Base-by-base conservation (phyloP, 2,113 vertebrate species). In the Promerops cafer region DNA sequence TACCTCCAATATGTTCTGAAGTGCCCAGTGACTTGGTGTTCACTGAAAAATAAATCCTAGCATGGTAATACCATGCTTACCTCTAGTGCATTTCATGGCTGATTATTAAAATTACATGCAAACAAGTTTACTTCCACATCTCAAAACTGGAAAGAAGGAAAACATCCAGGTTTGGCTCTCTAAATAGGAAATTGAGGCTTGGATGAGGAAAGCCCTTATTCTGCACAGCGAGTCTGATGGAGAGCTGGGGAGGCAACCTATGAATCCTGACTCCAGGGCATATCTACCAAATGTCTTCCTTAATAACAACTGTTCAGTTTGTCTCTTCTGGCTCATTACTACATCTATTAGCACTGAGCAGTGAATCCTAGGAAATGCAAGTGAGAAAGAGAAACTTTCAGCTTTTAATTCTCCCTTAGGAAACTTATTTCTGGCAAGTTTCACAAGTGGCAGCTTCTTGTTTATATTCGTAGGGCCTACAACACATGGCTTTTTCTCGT, bases 41-140 rank as follows among this genome's bases (percentile, higher is more conserved):
- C 60, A 75, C n/a, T 83, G 71, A 54, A 69, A 80, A 85, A 78
- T 39, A 63, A 91, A 88, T 74, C 21, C 7, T 80, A n/a, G 68
- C 59, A 16, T 63, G 47, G 39, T 88, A 47, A 90, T 60, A n/a
- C 77, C 6, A 1, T 50, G 40, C 80, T 75, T 78, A 70, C 83
- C 70, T 91, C 64, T 50, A 60, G 37, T 83, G 80, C 44, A 76
- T 91, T 95, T 93, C 83, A 82, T 40, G 75, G 82, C 79, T 75
- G 75, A 63, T 95, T 86, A 94, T 93, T 90, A 86, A 88, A 92
- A 88, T 94, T 45, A 57, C 54, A 93, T 94, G 68, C 65, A 84
- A 82, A 90, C 50, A 72, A 72, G 37, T 84, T 83, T 77, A 45
- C 39, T 88, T 42, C 95, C 45, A 13, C 35, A 28, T 78, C 53